Evolutionary conservation across 2,888 invertebrate genomes (phyloP).

Genomic region (Piscicola geometra): DNA sequence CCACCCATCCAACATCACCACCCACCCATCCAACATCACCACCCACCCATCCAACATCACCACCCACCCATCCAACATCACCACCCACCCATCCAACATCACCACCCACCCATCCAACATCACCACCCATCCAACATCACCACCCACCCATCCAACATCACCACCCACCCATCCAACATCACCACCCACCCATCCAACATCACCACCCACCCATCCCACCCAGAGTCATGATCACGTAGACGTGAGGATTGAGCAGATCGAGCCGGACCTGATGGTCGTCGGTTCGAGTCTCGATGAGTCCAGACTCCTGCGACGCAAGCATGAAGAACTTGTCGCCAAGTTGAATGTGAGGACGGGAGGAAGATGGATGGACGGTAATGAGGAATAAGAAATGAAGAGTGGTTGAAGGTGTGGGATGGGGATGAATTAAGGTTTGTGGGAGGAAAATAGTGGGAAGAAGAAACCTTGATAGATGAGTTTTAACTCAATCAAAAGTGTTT

Average conservation of each 20-base stretch:
- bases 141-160: background rate
- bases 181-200: background rate
- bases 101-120: background rate
- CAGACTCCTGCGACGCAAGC: conserved; percentile 68
- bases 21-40: background rate
- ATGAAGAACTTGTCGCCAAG: conserved; percentile 76
- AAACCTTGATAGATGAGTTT: too few species aligned
- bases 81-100: background rate
- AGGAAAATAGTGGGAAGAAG: background rate
- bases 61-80: background rate
- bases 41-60: background rate
- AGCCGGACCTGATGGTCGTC: conserved; percentile 74
- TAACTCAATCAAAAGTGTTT: too few species aligned
- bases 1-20: background rate
- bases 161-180: background rate
- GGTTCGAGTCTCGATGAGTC: conserved; percentile 74
- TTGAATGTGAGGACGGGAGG: conserved; percentile 76
- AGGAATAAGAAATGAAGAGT: too few species aligned
- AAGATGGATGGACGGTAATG: too few species aligned
- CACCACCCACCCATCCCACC: background rate
- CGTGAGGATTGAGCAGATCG: conserved; percentile 77
- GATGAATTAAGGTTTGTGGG: too few species aligned
- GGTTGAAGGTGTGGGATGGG: too few species aligned
- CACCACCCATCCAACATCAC: background rate
- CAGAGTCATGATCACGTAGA: conserved; percentile 78